Evolutionary conservation across 2,797 vertebrate genomes (phyloP), one percentile per base, ranked within the genome.

Genomic region (Sebastiscus albofasciatus): DNA sequence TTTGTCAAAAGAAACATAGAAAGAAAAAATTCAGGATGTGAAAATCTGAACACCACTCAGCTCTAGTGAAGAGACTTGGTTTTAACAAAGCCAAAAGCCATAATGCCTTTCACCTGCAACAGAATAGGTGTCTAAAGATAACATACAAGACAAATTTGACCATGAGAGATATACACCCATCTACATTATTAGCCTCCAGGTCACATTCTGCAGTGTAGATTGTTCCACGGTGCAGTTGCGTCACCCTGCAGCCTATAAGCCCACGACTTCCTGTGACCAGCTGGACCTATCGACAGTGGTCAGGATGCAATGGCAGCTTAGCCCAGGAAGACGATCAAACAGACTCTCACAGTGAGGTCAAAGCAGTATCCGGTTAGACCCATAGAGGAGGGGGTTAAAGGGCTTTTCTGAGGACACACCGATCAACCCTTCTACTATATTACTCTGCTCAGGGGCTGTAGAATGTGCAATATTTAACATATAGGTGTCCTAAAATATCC

Each of bases 251-350:
- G 73, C 61, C 64, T 79, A 33, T 60, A 82, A 81, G 66, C 68
- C 67, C 82, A 84, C 84, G 73, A 88, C 82, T 91, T 93, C 87
- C 90, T 92, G 87, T 82, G 77, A 84, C 69, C 84, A 90, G 76
- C 88, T 83, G 86, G 81, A 71, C 67, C 29, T 71, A 82, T 82
- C 55, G 31, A 80, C 10, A 6, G 71, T 80, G 82, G 79, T 86
- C 89, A 88, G 87, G 89, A 91, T 88, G 66, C 31, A 79, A 83
- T 71, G 67, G 78, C 59, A 81, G 81, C 74, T 73, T 75, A 83
- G 83, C 72, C 84, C 67, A 89, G 84, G 75, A 82, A 87, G 84
- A 90, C 10, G 55, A 91, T 92, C 82, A 90, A 88, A 87, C 70
- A 74, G 39, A 68, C 58, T 59, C 75, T 82, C 69, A 72, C 60